Evolutionary conservation across 2,888 invertebrate genomes (phyloP), one percentile per base, ranked within the genome.

Genomic region (Spodoptera exigua): DNA sequence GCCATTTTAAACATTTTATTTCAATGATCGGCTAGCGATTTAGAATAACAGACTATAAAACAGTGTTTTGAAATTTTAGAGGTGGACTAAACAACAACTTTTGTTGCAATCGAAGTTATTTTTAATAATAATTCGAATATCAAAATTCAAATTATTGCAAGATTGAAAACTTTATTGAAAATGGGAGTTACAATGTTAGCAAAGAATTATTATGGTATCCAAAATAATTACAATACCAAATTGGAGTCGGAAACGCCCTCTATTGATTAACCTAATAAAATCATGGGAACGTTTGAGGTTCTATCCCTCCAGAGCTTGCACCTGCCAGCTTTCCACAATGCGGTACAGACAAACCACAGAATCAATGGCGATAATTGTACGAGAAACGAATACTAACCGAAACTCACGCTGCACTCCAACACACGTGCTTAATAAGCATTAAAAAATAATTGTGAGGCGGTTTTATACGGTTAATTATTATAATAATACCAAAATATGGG

Each of bases 341-440:
- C 75, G 77, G 79, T 73, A 66, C 76, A 46, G 67, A 65, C 49
- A 67, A 75, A 93, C 93, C 93, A 64, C 93, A 90, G 89, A 92
- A 89, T 92, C 91, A 92, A 93, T 93, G 89, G 93, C 85, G 93
- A 94, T 93, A 94, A 94, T 93, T 89, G 87, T 68, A 77, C 64
- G 74, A 81, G 84, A 84, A 88, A 89, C 84, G 81, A 78, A 80
- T 80, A 84, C 76, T 78, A 84, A 87, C 86, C 84, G 83, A 88
- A 89, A 85, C 81, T 82, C 85, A 81, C 82, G 86, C 82, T 84
- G 81, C 84, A 87, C 82, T 84, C 82, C 58, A 71, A 78, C 86
- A 84, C 93, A 93, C 93, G 93, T 93, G 93, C 89, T 92, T 92
- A 90, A 91, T 91, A 85, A 85, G 84, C 90, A 91, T 90, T 90